Evolutionary conservation across 1,140 invertebrate species (phyloP).

Genomic region (Tribolium castaneum): DNA sequence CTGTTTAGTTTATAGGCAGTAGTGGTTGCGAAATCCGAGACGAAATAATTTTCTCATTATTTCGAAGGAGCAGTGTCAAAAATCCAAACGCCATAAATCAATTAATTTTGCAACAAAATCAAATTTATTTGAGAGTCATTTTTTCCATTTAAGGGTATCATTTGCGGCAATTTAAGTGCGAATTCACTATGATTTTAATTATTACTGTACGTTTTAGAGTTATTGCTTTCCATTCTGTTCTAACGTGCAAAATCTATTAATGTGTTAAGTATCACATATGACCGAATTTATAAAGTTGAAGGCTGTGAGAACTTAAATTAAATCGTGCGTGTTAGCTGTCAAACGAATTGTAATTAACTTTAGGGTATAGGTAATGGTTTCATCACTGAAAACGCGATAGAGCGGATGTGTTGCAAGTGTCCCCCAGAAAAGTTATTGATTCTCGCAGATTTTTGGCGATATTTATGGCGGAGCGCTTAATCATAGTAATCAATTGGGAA

Average conservation of each 20-base stretch:
- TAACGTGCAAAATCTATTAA: slow-evolving; percentile 34
- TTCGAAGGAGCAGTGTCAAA: neutral
- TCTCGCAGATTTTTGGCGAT: neutral
- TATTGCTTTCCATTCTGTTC: slow-evolving; percentile 9
- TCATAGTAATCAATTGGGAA: neutral
- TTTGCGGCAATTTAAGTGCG: neutral
- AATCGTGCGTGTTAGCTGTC: slow-evolving; percentile 40
- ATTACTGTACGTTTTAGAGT: neutral
- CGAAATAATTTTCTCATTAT: neutral
- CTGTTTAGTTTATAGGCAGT: neutral
- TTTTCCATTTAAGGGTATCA: slow-evolving; percentile 12
- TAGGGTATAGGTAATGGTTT: slow-evolving; percentile 51
- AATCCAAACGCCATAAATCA: neutral
- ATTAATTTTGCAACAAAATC: slow-evolving; percentile 3
- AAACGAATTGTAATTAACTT: slow-evolving; percentile 49
- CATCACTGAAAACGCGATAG: slow-evolving; percentile 17
- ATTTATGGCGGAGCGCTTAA: neutral
- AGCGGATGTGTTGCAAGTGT: slow-evolving; percentile 45
- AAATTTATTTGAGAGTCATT: neutral
- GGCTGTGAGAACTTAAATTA: slow-evolving; percentile 48
- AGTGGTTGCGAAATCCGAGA: neutral
- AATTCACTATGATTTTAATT: slow-evolving; percentile 14
- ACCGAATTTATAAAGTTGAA: slow-evolving; percentile 54
- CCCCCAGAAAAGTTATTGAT: neutral
- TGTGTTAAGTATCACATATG: slow-evolving; percentile 45